These are phyloP conservation scores for Marmota monax DNA, from an alignment of 2,113 vertebrate species.

Conservation along the genomic window DNA sequence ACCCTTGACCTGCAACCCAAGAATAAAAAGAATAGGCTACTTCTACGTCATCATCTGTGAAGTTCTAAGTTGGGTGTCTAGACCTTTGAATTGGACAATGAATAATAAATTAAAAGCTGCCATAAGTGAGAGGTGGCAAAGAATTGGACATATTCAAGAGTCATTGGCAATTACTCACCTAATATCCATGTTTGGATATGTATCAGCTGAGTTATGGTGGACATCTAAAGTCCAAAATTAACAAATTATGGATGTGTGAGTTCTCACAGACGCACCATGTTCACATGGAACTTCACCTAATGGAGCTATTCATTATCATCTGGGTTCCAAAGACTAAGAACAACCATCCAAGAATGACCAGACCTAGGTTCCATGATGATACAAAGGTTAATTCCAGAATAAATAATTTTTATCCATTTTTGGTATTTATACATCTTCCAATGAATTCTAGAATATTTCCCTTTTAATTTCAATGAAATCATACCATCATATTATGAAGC, in stretches of 20 bases:
- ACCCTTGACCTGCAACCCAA: constrained; percentile 18
- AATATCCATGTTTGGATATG: neutral
- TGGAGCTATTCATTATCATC: neutral
- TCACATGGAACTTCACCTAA: neutral
- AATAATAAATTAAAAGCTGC: neutral
- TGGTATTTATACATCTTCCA: neutral
- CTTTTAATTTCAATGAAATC: constrained; percentile 9
- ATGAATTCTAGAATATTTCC: constrained; percentile 12
- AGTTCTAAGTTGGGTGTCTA: neutral
- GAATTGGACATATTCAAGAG: neutral
- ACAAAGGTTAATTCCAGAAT: neutral
- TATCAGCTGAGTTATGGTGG: neutral
- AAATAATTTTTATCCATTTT: neutral
- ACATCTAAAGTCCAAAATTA: neutral
- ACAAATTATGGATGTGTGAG: neutral
- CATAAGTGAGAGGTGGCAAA: neutral
- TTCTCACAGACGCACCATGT: neutral
- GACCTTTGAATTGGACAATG: neutral
- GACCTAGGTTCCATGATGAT: neutral
- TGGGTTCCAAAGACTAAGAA: neutral
- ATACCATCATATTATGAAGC: neutral
- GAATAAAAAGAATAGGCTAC: neutral
- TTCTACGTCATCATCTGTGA: neutral
- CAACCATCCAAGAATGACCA: neutral
- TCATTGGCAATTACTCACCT: neutral